Conservation (phyloP, 2,888 invertebrate genomes). For the Lasioglossum villosulum region DNA sequence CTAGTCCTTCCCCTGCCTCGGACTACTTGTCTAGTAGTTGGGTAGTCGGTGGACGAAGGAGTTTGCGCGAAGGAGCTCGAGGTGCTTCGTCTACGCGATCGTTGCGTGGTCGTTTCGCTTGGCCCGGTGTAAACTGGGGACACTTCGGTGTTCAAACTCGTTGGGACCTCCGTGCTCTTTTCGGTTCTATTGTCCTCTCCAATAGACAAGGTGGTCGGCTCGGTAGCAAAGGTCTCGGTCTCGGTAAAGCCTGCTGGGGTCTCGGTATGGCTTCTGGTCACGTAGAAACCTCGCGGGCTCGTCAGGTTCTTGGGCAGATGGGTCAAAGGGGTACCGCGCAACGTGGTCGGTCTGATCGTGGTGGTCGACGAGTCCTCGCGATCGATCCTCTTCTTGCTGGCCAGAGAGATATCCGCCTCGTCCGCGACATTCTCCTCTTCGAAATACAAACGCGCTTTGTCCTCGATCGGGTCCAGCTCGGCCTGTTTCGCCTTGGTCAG, state of each 20-base stretch:
- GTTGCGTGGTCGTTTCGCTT: not conserved
- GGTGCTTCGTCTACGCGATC: not conserved
- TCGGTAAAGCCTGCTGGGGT: not conserved
- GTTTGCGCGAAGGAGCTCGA: not conserved
- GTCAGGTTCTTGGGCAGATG: conserved; percentile 19
- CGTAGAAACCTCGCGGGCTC: conserved; percentile 65
- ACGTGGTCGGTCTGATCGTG: conserved; percentile 66
- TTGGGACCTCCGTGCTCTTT: not conserved
- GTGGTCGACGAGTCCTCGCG: conserved; percentile 39
- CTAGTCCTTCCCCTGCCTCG: no score
- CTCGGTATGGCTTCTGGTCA: conserved; percentile 48
- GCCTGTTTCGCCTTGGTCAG: not conserved
- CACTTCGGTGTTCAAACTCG: not conserved
- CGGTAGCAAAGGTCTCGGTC: not conserved
- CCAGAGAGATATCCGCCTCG: conserved; percentile 25
- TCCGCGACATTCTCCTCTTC: conserved; percentile 38
- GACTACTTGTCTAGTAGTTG: not conserved
- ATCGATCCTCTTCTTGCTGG: conserved; percentile 37
- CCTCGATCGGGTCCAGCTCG: conserved; percentile 16
- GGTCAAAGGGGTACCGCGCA: conserved; percentile 60
- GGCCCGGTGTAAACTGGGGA: not conserved
- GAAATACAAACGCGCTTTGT: conserved; percentile 22
- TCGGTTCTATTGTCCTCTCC: not conserved
- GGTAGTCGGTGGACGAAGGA: not conserved
- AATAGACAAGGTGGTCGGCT: not conserved